Conservation (phyloP, 2,797 vertebrate genomes). For the Echiichthys vipera region DNA sequence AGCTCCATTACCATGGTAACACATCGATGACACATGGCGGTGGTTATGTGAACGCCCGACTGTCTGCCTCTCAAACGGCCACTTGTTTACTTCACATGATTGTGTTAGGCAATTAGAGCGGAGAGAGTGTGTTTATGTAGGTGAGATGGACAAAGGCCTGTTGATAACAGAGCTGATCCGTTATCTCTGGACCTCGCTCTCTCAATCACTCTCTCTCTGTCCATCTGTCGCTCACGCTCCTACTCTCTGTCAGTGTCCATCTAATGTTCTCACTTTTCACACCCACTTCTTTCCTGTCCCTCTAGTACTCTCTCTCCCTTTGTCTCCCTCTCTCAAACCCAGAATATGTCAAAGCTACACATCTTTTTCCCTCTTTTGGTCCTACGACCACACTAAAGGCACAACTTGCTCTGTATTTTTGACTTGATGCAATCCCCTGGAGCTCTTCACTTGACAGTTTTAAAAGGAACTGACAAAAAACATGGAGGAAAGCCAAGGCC, state of each 20-base stretch:
- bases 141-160: slow-evolving; percentile 60
- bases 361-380: slow-evolving; percentile 5
- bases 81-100: slow-evolving; percentile 72
- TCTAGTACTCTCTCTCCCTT: slow-evolving; percentile 23
- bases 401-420: background rate
- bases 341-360: slow-evolving; percentile 5
- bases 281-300: too few relatives aligned
- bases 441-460: slow-evolving; percentile 3
- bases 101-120: slow-evolving; percentile 68
- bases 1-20: slow-evolving; percentile 71
- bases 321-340: slow-evolving; percentile 26
- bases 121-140: slow-evolving; percentile 39
- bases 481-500: background rate
- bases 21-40: slow-evolving; percentile 49
- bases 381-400: background rate
- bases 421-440: background rate
- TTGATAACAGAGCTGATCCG: slow-evolving; percentile 71
- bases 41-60: slow-evolving; percentile 33
- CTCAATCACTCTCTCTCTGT: slow-evolving; percentile 23
- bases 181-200: slow-evolving; percentile 56
- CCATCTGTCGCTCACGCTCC: slow-evolving; percentile 29
- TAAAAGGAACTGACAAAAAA: background rate
- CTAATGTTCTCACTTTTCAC: slow-evolving; percentile 60
- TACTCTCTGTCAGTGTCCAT: slow-evolving; percentile 56
- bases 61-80: slow-evolving; percentile 54